These are phyloP conservation scores for Masticophis lateralis DNA, from an alignment of 2,797 vertebrate species.

Conservation along the genomic window DNA sequence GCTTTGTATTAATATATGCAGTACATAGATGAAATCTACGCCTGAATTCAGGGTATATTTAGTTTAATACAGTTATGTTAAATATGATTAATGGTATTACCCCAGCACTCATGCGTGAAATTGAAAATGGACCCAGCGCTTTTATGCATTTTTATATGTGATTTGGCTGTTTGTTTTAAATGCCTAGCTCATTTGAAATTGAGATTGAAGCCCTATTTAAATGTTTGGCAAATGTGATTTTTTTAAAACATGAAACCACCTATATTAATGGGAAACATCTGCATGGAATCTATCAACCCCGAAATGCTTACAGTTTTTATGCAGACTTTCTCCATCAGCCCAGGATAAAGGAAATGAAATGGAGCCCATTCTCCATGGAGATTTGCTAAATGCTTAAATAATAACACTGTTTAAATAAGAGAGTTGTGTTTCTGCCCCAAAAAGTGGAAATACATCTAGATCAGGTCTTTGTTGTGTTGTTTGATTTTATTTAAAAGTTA, in stretches of 20 bases:
- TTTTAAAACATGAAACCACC: background rate
- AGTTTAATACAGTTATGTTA: background rate
- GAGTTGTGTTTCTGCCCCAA: background rate
- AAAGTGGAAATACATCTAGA: background rate
- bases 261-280: background rate
- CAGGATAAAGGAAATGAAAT: background rate
- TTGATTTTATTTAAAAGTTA: background rate
- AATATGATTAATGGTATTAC: background rate
- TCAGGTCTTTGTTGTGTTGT: background rate
- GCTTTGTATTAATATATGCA: background rate
- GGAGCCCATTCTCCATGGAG: background rate
- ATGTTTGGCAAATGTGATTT: background rate
- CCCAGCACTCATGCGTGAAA: background rate
- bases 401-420: background rate
- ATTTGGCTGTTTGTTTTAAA: background rate
- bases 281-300: background rate
- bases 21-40: background rate
- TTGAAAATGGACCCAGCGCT: background rate
- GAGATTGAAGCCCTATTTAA: background rate
- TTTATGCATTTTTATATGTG: background rate
- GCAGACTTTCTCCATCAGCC: background rate
- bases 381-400: background rate
- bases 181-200: background rate
- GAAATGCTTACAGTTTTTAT: background rate
- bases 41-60: background rate